Base-by-base conservation (phyloP, 2,888 invertebrate genomes). In the Aleiodes alternator region DNA sequence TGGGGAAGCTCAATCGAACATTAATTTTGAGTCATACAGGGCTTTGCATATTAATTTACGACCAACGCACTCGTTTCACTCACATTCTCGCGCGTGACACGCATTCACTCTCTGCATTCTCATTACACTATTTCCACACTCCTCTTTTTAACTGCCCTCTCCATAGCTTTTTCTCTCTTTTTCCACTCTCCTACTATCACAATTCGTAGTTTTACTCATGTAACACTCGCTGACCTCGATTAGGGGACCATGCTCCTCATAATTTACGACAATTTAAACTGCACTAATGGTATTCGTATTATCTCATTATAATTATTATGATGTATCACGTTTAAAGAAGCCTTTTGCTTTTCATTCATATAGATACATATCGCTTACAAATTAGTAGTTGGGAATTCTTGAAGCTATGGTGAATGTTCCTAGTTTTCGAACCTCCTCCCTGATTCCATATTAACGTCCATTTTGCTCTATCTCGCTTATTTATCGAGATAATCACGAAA, bases 11-110 rank as follows among this genome's bases (percentile, higher is more conserved):
- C 43, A 23, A 59, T 50, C 31, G 59, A 71, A 59, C 59, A 29
- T 71, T 71, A 71, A 71, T 57, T 71, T 59, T n/a, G 50, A 59
- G 57, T 71, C 70, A 71, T 59, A 59, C 61, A 53, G 51, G 64
- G 72, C 56, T 64, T 72, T 64, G 29, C 72, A 53, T 61, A 66
- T 38, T 64, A 72, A 64, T 72, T 66, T 53, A 23, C 48, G 64
- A 23, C 43, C 64, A 48, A 64, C 64, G 64, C 64, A 64, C 64
- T 64, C 64, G 43, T 64, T 61, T 43, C 43, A 61, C 43, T 61
- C 38, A 38, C 61, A 61, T 61, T 61, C 61, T 64, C 64, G 48
- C 48, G 23, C 43, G 8, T 64, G 64, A 64, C 64, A 64, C 64
- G 64, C 64, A 64, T 64, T 64, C 43, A 48, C 64, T 64, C 72